Conservation (phyloP, 1,140 invertebrate species). For the Apis mellifera region Amel_HAv3.1 CM009943.2:5191501-5192000, state of each 20-base stretch:
- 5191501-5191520: not conserved
- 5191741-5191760: slow-evolving; percentile 37
- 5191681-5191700: slow-evolving; percentile 40
- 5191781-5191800: not conserved
- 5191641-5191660: slow-evolving; percentile 41
- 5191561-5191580: slow-evolving; percentile 27
- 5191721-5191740: slow-evolving; percentile 44
- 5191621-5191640: slow-evolving; percentile 39
- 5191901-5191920: not conserved
- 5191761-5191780: slow-evolving; percentile 26
- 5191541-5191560: slow-evolving; percentile 18
- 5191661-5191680: not conserved
- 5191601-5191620: slow-evolving; percentile 31
- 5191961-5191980: not conserved
- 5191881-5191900: not conserved
- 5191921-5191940: too few species aligned
- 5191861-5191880: not conserved
- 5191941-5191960: too few species aligned
- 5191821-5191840: slow-evolving; percentile 4
- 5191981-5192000: not conserved
- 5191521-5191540: not conserved
- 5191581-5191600: slow-evolving; percentile 39
- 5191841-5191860: not conserved
- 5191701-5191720: slow-evolving; percentile 48
- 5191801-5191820: not conserved